These are phyloP conservation scores for Coenobita brevimanus DNA, from an alignment of 1,140 invertebrate species.

Conservation along the genomic window DNA sequence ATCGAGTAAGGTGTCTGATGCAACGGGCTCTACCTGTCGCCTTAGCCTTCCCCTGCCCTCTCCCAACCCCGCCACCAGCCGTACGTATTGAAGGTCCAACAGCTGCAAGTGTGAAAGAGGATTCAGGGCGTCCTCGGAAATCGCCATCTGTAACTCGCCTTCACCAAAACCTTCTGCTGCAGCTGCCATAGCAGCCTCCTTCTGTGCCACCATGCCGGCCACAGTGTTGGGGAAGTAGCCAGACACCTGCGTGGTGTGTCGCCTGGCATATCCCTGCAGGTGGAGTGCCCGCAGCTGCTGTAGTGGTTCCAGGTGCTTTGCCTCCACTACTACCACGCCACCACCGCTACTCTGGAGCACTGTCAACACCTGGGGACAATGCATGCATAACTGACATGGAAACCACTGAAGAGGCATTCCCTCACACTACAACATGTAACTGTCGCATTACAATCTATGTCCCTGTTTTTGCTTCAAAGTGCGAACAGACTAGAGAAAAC, in stretches of 20 bases:
- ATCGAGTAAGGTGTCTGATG: constrained; percentile 52
- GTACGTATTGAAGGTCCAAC: constrained; percentile 61
- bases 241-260: constrained; percentile 33
- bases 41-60: constrained; percentile 37
- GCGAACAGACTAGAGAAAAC: too few relatives aligned
- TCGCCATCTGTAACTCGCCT: constrained; percentile 37
- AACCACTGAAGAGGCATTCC: too few relatives aligned
- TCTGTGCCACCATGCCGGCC: constrained; percentile 51
- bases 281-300: constrained; percentile 48
- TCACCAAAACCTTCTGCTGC: constrained; percentile 16
- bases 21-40: constrained; percentile 38
- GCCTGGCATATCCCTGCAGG: constrained; percentile 57
- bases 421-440: neutral
- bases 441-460: neutral
- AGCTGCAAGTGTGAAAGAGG: constrained; percentile 46
- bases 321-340: constrained; percentile 42
- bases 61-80: constrained; percentile 51
- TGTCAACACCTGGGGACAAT: constrained; percentile 54
- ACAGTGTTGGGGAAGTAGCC: constrained; percentile 57
- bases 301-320: constrained; percentile 27
- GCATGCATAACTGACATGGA: too few relatives aligned
- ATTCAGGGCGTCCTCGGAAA: constrained; percentile 52
- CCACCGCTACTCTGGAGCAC: constrained; percentile 42
- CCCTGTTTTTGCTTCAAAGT: neutral
- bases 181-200: neutral